phyloP scores from a whole-genome alignment of 2,113 vertebrate species.

The Globicephala melas region DNA sequence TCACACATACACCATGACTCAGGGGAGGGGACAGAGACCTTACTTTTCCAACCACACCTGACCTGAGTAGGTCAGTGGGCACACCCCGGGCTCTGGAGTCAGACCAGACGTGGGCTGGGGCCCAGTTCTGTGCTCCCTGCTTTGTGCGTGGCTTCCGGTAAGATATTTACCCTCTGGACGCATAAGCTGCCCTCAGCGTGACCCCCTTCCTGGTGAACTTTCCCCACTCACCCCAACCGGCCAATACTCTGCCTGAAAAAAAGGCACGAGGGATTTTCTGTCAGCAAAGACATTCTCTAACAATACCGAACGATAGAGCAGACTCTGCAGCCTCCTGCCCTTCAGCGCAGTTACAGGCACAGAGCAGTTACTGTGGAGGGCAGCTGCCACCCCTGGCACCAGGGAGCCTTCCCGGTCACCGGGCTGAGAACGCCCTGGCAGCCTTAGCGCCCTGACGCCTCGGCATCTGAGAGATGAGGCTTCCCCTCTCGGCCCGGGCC shows the following conservation, averaged over 20 bases:
- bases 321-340: neutral
- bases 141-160: neutral
- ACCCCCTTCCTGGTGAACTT: neutral
- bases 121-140: neutral
- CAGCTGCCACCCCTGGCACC: neutral
- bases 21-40: neutral
- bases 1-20: neutral
- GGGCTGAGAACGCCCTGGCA: neutral
- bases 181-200: neutral
- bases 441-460: neutral
- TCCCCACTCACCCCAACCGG: too few relatives aligned
- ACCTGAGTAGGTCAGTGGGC: neutral
- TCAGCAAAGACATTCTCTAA: neutral
- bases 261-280: neutral
- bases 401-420: neutral
- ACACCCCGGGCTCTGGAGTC: neutral
- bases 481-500: neutral
- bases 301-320: neutral
- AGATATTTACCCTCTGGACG: neutral
- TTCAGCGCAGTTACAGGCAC: fast-evolving
- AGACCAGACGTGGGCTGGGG: neutral
- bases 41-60: neutral
- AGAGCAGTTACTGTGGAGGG: neutral
- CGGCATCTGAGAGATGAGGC: neutral
- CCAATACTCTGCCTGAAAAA: too few relatives aligned